Evolutionary conservation across 2,113 vertebrate genomes (phyloP).

Genomic region (Tenebrosternarchus preto): DNA sequence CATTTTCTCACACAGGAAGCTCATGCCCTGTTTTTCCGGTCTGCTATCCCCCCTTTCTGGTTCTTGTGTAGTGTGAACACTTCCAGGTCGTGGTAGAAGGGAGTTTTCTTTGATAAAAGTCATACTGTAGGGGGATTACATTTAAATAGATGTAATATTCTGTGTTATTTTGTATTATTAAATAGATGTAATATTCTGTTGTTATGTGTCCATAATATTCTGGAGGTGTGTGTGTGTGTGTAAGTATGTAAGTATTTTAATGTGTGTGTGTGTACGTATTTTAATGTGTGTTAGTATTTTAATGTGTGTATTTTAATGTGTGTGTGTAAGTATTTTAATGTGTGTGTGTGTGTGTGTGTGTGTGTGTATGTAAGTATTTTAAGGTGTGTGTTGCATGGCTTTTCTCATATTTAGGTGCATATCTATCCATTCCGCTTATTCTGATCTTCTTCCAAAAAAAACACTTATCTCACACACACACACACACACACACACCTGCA

Average conservation of each 20-base stretch:
- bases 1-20: no score
- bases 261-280: no score
- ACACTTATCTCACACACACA: no score
- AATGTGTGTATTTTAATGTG: background rate
- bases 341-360: background rate
- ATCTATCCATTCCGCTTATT: conserved; percentile 1
- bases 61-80: background rate
- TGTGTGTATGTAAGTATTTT: background rate
- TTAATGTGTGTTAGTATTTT: background rate
- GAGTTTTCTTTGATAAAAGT: background rate
- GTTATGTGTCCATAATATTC: no score
- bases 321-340: background rate
- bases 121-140: no score
- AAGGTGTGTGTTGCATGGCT: conserved; percentile 35
- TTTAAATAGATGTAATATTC: no score
- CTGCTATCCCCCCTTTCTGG: background rate
- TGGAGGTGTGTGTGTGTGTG: background rate
- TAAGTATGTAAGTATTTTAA: no score
- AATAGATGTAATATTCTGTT: no score
- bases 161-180: no score
- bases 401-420: conserved; percentile 23
- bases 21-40: no score
- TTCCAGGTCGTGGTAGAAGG: background rate
- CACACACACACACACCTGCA: background rate
- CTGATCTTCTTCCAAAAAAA: background rate